Base-by-base conservation (phyloP, 1,140 invertebrate genomes). In the Matsumurasca onukii region DNA sequence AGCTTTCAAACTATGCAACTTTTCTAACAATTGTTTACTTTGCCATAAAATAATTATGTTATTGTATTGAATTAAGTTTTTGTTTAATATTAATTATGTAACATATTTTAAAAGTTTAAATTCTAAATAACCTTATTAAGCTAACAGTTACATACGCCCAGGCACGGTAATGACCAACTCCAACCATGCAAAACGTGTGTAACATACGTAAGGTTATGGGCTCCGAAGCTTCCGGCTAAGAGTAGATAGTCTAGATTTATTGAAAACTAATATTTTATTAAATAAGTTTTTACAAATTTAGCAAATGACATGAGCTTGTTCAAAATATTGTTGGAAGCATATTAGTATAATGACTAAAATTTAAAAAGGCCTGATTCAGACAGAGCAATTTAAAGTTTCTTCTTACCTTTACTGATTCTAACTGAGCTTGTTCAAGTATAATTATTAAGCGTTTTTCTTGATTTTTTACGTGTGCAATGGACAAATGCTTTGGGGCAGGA, bases 401-500 rank as follows among this genome's bases (percentile, higher is more conserved):
- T n/a, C 77, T 84, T 81, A 97, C 94, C 84, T 98, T 98, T 0
- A 97, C 95, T 66, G 92, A 93, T 85, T 99, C 97, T 45, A 99
- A 79, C 76, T 98, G 95, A 3, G 97, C 95, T 63, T 91, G 89
- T 83, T 99, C 97, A 57, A 99, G 79, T 69, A 99, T 89, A 64
- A 99, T 86, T 73, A 99, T 96, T 22, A 99, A 82, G 59, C 95
- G 87, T 81, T 97, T 97, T 73, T 95, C 91, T 79, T 91, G 87
- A 77, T 91, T 89, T 79, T 85, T 86, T 30, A 89, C 83, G 73
- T 91, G 89, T 17, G 86, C 73, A n/a, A 75, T 82, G 51, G 86
- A 82, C 51, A 89, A 80, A 80, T 90, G 88, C 76, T 86, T 87
- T n/a, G 87, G 85, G 68, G 82, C 76, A 31, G 85, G 85, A 79